These are phyloP conservation scores for Sminthopsis crassicaudata DNA, from an alignment of 2,113 vertebrate genomes.

Conservation along the genomic window DNA sequence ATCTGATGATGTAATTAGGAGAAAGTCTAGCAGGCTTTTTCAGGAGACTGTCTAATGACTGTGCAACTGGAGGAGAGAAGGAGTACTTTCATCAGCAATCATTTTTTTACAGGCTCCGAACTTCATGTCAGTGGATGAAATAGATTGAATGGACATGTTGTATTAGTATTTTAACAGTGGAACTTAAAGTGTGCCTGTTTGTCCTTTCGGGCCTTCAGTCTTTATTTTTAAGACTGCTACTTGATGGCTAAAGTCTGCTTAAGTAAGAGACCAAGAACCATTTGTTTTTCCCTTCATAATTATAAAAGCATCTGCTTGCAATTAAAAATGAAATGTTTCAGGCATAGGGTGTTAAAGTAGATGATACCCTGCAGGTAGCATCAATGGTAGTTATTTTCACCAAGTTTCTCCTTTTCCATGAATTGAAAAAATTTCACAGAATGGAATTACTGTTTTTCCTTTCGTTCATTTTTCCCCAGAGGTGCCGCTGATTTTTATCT, in stretches of 20 bases:
- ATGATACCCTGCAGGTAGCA: constrained; percentile 10
- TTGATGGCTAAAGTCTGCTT: constrained; percentile 30
- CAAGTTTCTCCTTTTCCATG: constrained; percentile 63
- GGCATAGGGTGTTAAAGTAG: constrained; percentile 54
- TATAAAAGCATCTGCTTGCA: constrained; percentile 60
- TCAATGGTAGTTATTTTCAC: constrained; percentile 68
- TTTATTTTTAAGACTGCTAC: not conserved
- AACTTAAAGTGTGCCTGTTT: not conserved
- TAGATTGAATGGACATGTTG: not conserved
- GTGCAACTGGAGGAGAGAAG: constrained; percentile 75
- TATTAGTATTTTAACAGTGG: constrained; percentile 9
- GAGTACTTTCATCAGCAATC: constrained; percentile 57
- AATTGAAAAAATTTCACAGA: constrained; percentile 34
- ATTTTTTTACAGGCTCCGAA: constrained; percentile 52
- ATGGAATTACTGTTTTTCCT: constrained; percentile 50
- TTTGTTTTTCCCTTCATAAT: constrained; percentile 56
- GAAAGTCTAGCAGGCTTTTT: constrained; percentile 88
- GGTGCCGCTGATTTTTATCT: constrained; percentile 47
- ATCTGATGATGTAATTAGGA: constrained; percentile 97
- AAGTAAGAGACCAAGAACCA: constrained; percentile 42
- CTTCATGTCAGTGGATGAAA: constrained; percentile 45
- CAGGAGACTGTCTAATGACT: constrained; percentile 89
- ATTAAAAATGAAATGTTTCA: constrained; percentile 76
- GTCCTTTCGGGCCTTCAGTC: not conserved
- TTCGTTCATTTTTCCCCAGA: not conserved